Conservation (phyloP, 2,888 invertebrate genomes). For the Cyrtodaria siliqua region DNA sequence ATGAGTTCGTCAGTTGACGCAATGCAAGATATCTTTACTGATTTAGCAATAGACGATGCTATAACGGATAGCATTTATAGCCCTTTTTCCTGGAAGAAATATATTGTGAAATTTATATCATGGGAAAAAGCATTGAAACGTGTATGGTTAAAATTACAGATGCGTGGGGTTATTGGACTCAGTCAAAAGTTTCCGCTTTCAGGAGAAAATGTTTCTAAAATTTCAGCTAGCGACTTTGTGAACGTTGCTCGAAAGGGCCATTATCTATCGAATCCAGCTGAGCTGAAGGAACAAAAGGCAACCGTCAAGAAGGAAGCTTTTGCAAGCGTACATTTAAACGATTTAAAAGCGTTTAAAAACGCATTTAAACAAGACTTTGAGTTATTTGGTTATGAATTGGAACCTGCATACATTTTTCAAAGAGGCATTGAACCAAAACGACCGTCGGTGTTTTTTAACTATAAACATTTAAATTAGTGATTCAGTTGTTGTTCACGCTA, state of each 20-base stretch:
- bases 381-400: constrained; percentile 49
- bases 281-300: constrained; percentile 37
- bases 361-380: constrained; percentile 46
- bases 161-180: constrained; percentile 45
- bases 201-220: not conserved
- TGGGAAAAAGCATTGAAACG: constrained; percentile 54
- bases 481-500: no score
- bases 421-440: not conserved
- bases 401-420: constrained; percentile 33
- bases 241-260: constrained; percentile 38
- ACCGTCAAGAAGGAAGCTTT: constrained; percentile 47
- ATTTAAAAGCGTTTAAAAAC: constrained; percentile 34
- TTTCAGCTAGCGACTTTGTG: constrained; percentile 41
- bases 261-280: constrained; percentile 9
- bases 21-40: constrained; percentile 12
- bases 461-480: constrained; percentile 7
- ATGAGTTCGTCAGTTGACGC: constrained; percentile 25
- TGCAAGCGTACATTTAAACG: constrained; percentile 35
- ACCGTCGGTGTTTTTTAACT: not conserved
- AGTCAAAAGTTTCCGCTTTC: constrained; percentile 14
- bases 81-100: constrained; percentile 51
- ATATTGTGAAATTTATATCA: constrained; percentile 36
- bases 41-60: constrained; percentile 42
- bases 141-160: constrained; percentile 59
- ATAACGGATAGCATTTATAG: constrained; percentile 48